phyloP scores from a whole-genome alignment of 2,797 vertebrate species.

The Rhincodon typus region DNA sequence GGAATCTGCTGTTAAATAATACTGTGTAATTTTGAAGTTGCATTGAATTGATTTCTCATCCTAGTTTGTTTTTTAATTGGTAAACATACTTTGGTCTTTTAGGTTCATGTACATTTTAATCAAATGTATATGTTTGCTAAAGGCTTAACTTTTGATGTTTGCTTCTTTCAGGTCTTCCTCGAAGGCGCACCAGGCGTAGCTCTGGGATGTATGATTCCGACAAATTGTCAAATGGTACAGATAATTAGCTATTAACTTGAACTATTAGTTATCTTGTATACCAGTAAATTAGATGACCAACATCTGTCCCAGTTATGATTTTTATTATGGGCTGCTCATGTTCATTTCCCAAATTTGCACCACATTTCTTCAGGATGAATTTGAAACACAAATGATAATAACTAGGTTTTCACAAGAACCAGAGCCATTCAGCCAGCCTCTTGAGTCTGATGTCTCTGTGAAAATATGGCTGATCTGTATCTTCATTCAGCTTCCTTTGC shows the following conservation, averaged over 20 bases:
- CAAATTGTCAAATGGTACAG: conserved; percentile 65
- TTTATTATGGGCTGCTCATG: background rate
- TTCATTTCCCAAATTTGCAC: background rate
- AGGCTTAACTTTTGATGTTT: background rate
- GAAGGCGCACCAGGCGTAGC: conserved; percentile 63
- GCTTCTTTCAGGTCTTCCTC: conserved; percentile 55
- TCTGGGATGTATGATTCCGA: conserved; percentile 74
- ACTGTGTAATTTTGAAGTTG: background rate
- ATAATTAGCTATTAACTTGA: background rate
- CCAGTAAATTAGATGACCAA: background rate
- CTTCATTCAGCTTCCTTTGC: background rate
- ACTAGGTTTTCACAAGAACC: background rate
- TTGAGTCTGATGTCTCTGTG: background rate
- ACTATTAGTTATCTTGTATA: background rate
- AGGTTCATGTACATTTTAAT: background rate
- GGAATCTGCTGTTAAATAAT: background rate
- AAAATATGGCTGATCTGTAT: background rate
- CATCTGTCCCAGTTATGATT: background rate
- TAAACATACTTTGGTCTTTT: background rate
- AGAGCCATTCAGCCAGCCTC: background rate
- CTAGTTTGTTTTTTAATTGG: background rate
- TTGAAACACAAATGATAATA: background rate
- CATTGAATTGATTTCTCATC: background rate
- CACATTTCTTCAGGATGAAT: background rate
- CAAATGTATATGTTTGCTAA: background rate